phyloP scores from a whole-genome alignment of 2,888 invertebrate genomes.

The Synanthedon myopaeformis region DNA sequence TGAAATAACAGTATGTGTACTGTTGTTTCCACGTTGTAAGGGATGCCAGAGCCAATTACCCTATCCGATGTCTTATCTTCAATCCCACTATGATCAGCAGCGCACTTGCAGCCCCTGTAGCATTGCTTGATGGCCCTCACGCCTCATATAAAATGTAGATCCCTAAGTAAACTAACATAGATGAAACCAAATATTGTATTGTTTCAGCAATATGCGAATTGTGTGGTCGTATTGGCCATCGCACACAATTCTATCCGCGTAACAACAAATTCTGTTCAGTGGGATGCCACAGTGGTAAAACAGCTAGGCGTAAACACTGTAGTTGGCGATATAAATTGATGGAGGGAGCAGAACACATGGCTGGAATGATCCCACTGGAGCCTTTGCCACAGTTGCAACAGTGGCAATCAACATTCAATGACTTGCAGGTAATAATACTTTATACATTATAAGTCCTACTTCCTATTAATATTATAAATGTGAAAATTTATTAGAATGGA shows the following conservation, averaged over 20 bases:
- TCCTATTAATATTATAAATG: too few relatives aligned
- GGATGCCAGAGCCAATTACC: too few relatives aligned
- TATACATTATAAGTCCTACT: too few relatives aligned
- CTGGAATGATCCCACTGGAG: constrained; percentile 59
- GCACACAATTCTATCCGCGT: constrained; percentile 45
- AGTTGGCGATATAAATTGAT: constrained; percentile 58
- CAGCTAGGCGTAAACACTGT: constrained; percentile 29
- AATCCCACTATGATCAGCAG: too few relatives aligned
- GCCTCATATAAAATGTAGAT: too few relatives aligned
- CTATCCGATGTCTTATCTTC: too few relatives aligned
- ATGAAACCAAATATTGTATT: constrained; percentile 1
- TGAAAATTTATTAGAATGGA: too few relatives aligned
- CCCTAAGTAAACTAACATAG: too few relatives aligned
- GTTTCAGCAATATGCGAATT: constrained; percentile 57
- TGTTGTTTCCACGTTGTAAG: too few relatives aligned
- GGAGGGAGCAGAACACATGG: constrained; percentile 63
- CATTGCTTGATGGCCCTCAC: too few relatives aligned
- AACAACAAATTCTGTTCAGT: constrained; percentile 56
- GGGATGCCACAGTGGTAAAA: constrained; percentile 42
- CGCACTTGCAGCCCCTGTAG: too few relatives aligned
- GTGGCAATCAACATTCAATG: constrained; percentile 52
- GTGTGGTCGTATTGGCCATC: constrained; percentile 54
- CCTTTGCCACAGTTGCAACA: constrained; percentile 60
- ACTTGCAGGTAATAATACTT: constrained; percentile 36
- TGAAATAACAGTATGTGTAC: too few relatives aligned